Base-by-base conservation (phyloP, 2,888 invertebrate species). In the Cinara cedri region DNA sequence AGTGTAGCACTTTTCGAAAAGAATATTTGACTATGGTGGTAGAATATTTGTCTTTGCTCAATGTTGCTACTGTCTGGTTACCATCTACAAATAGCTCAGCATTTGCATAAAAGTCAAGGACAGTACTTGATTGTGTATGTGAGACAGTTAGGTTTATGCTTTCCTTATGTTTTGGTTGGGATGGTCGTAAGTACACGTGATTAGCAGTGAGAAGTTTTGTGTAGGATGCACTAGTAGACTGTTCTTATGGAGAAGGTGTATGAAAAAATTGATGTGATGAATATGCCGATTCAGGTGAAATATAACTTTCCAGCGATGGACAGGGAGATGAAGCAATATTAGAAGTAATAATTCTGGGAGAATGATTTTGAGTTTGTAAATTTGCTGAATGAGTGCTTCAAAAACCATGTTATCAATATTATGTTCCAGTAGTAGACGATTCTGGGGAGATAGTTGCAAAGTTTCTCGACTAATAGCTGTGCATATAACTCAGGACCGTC, bases 381-480 rank as follows among this genome's bases (percentile, higher is more conserved):
- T n/a, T n/a, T n/a, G n/a, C n/a, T n/a, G n/a, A n/a, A n/a, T n/a
- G n/a, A n/a, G n/a, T n/a, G n/a, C n/a, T n/a, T n/a, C n/a, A n/a
- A n/a, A n/a, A n/a, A n/a, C n/a, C n/a, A n/a, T n/a, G n/a, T n/a
- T n/a, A n/a, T n/a, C n/a, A n/a, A n/a, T n/a, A n/a, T n/a, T n/a
- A n/a, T n/a, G n/a, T n/a, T n/a, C n/a, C n/a, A n/a, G n/a, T n/a
- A n/a, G n/a, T n/a, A n/a, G n/a, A 66, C 66, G 24, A 66, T 46
- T 66, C 46, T 26, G 44, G 66, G 66, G 46, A 49, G 24, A 66
- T 66, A 46, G 24, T 46, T 66, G n/a, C 46, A 21, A 46, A 46
- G 66, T 66, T 66, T 66, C 66, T 66, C 65, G 66, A 46, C 66
- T 49, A 66, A 66, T 46, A 66, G 46, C 10, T 66, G 46, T 46